phyloP scores from a whole-genome alignment of 2,113 vertebrate species.

The Phylloscopus trochilus region DNA sequence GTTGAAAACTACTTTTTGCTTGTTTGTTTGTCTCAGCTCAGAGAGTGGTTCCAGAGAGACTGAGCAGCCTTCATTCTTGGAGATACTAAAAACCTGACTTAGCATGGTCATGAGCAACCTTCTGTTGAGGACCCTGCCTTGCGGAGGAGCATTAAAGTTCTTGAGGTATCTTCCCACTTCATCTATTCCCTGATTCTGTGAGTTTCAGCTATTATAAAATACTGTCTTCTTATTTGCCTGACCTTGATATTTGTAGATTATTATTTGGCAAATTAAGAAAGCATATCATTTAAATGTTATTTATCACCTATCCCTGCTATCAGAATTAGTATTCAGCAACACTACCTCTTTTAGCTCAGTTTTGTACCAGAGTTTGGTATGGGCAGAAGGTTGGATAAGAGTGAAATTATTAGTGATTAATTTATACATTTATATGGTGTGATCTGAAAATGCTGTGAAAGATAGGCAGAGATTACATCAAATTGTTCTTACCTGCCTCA shows the following conservation, averaged over 20 bases:
- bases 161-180: not conserved
- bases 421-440: not conserved
- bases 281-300: not conserved
- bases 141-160: not conserved
- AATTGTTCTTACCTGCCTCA: not conserved
- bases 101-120: not conserved
- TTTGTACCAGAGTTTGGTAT: not conserved
- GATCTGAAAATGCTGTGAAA: not conserved
- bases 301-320: not conserved
- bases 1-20: not conserved
- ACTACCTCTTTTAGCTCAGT: not conserved
- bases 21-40: not conserved
- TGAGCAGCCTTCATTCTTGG: not conserved
- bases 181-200: not conserved
- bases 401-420: slow-evolving; percentile 12
- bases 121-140: not conserved
- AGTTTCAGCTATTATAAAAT: not conserved
- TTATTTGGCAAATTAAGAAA: not conserved
- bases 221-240: not conserved
- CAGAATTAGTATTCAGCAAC: not conserved
- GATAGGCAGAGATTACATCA: slow-evolving; percentile 13
- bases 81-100: not conserved
- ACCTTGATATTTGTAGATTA: not conserved
- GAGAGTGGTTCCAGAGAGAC: not conserved
- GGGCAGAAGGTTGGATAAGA: not conserved